Base-by-base conservation (phyloP, 2,888 invertebrate species). In the Drosophila robusta region DNA sequence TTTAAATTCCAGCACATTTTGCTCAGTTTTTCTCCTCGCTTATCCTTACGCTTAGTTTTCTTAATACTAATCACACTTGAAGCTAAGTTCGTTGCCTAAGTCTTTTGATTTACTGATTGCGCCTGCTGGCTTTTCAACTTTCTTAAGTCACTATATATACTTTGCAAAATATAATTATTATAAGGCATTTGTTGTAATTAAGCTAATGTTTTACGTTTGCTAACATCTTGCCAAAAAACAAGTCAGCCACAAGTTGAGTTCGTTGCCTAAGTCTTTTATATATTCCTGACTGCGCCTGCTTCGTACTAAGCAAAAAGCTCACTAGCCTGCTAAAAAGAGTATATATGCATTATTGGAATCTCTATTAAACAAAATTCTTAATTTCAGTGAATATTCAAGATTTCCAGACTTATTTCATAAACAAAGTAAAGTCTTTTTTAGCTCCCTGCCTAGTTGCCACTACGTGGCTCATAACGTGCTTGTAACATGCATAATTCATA, bases 211-310 rank as follows among this genome's bases (percentile, higher is more conserved):
- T 0, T 14, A 11, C 2, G 6, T 62, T 41, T 4, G 11, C 32
- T 45, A 14, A 3, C 24, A 16, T 14, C 6, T 14, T 14, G 14
- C 4, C 4, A 34, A 4, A 32, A 32, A 32, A 8, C 7, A 8
- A 1, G 26, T 8, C 0, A 7, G 29, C 0, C 3, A 29, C 9
- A 34, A 12, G 14, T 24, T 47, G 45, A 60, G 78, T 78, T 75
- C 26, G 75, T 55, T 77, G 72, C 50, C 66, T 65, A 72, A 80
- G 64, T 83, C 77, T 76, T 83, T 79, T 29, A 49, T 14, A 12
- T 34, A 12, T 34, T 14, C 8, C 22, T 4, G 18, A 3, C n/a
- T 18, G 11, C 11, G 1, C 0, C n/a, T 41, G 18, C 12, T 46
- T 29, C 18, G 14, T 29, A 9, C 36, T 38, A 34, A 34, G 12